Percentiles rank a stretch among this genome's conserved stretches.
Conservation (phyloP, 2,888 invertebrate species). For the Ennomos quercinarius region DNA sequence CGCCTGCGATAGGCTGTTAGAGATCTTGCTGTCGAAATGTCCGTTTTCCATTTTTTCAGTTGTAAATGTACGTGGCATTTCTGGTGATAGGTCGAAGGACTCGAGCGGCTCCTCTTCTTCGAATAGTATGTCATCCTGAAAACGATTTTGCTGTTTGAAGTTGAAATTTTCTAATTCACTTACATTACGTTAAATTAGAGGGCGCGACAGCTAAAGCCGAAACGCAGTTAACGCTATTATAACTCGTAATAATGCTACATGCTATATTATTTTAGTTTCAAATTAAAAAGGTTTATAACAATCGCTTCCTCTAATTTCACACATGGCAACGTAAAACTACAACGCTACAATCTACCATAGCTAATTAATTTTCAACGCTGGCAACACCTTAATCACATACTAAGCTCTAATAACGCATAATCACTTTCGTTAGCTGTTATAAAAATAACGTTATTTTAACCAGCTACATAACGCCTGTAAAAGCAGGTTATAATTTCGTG, state of each 20-base stretch:
- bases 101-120: constrained; percentile 75
- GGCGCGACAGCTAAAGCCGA: background rate
- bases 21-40: constrained; percentile 35
- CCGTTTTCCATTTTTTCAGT: constrained; percentile 52
- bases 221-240: too few species aligned
- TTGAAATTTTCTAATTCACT: background rate
- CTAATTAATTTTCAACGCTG: constrained; percentile 17
- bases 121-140: constrained; percentile 76
- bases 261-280: too few species aligned
- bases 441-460: constrained; percentile 17
- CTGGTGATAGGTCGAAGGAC: constrained; percentile 48
- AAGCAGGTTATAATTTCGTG: constrained; percentile 11
- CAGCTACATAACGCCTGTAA: constrained; percentile 22
- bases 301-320: constrained; percentile 13
- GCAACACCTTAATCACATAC: constrained; percentile 30
- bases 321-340: constrained; percentile 12
- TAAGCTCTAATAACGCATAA: constrained; percentile 50
- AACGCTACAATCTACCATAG: constrained; percentile 8
- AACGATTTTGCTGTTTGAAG: constrained; percentile 37
- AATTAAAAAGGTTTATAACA: background rate
- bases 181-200: constrained; percentile 4
- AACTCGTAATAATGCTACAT: too few species aligned
- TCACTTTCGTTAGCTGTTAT: constrained; percentile 61
- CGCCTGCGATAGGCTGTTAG: constrained; percentile 46
- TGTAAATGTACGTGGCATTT: constrained; percentile 22